Evolutionary conservation across 2,888 invertebrate genomes (phyloP), one percentile per base, ranked within the genome.

Genomic region (Hirtodrosophila trivittata): DNA sequence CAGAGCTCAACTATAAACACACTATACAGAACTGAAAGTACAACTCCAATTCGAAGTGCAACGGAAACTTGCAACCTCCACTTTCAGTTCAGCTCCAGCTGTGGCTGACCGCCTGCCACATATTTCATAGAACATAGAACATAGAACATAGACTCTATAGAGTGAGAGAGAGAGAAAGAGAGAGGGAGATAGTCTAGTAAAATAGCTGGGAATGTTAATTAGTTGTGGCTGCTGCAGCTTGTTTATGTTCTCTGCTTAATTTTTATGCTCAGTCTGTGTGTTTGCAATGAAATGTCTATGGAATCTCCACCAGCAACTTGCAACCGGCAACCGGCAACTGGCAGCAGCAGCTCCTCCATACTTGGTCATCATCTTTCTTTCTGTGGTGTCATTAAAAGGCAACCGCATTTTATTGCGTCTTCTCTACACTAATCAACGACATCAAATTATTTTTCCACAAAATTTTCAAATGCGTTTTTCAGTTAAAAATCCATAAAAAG

Each of bases 91-190:
- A 45, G 10, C 39, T 39, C 45, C 57, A 52, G 67, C 71, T 75
- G 74, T 49, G 75, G 60, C 59, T 74, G 75, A 74, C 75, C 74
- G 74, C 71, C 71, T 68, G 72, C 72, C 75, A 75, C 75, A 75
- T 75, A 72, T 72, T 66, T 75, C 56, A 69, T 72, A 54, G 55
- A 47, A 12, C 33, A 13, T 52, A 33, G 30, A 35, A 32, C 41
- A 42, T 49, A 37, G 54, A 49, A 13, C 16, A 52, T 51, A 41
- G 52, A 41, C 14, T 32, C 18, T 10, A 32, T n/a, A 9, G 9
- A 9, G 9, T 10, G 18, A 21, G 18, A 21, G 5, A 21, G 18
- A 5, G 18, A 21, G 18, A 21, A 21, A 21, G 18, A 21, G 18
- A 21, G 5, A 21, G 18, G 5, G 5, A 21, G 18, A 21, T 3